These are phyloP conservation scores for Amphiprion ocellaris DNA, from an alignment of 2,113 vertebrate species.

Conservation along the genomic window DNA sequence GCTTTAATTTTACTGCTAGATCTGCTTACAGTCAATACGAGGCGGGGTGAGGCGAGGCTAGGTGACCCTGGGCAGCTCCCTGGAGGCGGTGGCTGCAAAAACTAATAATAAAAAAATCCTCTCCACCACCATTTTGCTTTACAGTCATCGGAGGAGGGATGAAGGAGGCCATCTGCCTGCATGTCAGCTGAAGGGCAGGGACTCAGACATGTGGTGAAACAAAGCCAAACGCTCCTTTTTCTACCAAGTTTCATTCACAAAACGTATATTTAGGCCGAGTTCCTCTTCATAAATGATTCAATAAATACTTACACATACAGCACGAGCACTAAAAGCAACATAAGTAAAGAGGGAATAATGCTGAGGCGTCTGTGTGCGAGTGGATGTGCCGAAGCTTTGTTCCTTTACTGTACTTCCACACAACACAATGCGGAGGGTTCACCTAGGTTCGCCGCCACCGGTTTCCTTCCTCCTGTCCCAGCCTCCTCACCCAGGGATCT, in stretches of 20 bases:
- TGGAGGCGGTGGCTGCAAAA: conserved; percentile 35
- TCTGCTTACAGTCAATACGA: conserved; percentile 42
- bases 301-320: conserved; percentile 3
- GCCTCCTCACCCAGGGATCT: conserved; percentile 66
- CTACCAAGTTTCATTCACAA: conserved; percentile 9
- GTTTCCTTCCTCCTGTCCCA: conserved; percentile 52
- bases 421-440: conserved; percentile 52
- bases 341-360: not conserved
- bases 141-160: conserved; percentile 25
- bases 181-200: conserved; percentile 43
- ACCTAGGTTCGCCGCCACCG: conserved; percentile 38
- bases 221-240: conserved; percentile 15
- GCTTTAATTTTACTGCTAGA: conserved; percentile 33
- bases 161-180: conserved; percentile 52
- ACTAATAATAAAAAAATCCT: conserved; percentile 59
- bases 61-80: conserved; percentile 71
- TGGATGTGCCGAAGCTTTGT: not conserved
- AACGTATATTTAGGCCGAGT: conserved; percentile 14
- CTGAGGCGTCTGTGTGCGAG: not conserved
- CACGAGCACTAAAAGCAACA: conserved; percentile 24
- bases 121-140: conserved; percentile 57
- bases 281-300: conserved; percentile 35
- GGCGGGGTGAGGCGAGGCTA: conserved; percentile 43
- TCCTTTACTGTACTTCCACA: conserved; percentile 35
- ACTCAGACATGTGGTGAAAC: conserved; percentile 28